Percentiles rank a stretch among this genome's conserved stretches.
Conservation (phyloP, 2,888 invertebrate species). For the Trichopria drosophilae region DNA sequence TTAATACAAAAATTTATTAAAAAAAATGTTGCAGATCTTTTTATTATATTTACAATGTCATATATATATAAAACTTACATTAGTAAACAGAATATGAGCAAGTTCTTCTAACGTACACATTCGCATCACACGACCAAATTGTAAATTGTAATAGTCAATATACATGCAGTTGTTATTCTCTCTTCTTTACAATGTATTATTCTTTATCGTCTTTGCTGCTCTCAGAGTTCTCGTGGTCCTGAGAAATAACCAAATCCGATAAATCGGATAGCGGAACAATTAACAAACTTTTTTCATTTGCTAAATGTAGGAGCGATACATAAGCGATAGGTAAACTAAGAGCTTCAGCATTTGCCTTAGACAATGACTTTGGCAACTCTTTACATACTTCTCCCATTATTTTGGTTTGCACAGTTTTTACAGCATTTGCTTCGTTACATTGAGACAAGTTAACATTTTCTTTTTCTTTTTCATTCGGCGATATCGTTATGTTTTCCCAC, state of each 20-base stretch:
- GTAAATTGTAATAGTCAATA: too few relatives aligned
- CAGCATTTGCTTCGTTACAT: constrained; percentile 24
- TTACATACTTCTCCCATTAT: constrained; percentile 62
- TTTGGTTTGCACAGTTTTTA: constrained; percentile 47
- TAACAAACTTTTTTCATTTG: constrained; percentile 74
- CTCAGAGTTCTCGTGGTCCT: constrained; percentile 18
- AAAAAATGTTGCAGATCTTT: too few relatives aligned
- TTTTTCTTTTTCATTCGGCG: constrained; percentile 44
- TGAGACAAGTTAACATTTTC: constrained; percentile 49
- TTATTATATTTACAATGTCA: too few relatives aligned
- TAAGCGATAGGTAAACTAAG: constrained; percentile 79
- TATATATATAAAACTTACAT: too few relatives aligned
- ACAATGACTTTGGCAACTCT: constrained; percentile 63
- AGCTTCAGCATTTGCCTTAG: constrained; percentile 69
- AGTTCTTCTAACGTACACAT: too few relatives aligned
- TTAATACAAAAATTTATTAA: too few relatives aligned
- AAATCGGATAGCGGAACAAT: constrained; percentile 36
- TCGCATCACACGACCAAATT: too few relatives aligned
- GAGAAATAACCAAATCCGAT: constrained; percentile 44
- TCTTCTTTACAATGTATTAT: too few relatives aligned
- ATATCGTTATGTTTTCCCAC: constrained; percentile 66
- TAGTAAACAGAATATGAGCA: too few relatives aligned
- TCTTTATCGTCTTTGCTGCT: too few relatives aligned
- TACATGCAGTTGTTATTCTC: too few relatives aligned
- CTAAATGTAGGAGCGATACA: constrained; percentile 79